Percentiles rank a stretch among this genome's conserved stretches.
phyloP scores from a whole-genome alignment of 2,888 invertebrate genomes.

The Chironomus tentans region DNA sequence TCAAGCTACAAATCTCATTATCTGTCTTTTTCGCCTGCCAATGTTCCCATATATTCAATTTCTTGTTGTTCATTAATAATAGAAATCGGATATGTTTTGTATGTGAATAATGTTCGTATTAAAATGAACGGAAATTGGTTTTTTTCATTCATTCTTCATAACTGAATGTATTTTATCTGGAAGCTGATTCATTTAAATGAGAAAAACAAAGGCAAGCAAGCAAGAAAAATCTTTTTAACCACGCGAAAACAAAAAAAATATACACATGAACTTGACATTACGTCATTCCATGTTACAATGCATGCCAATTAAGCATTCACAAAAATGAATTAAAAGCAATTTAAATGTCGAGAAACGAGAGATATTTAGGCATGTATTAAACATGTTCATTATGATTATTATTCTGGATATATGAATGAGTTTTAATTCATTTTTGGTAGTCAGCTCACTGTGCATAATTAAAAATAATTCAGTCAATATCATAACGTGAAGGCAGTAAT shows the following conservation, averaged over 20 bases:
- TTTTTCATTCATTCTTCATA: neutral
- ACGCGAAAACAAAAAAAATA: no score
- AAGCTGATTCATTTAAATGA: neutral
- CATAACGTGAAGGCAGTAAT: neutral
- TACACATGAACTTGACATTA: neutral
- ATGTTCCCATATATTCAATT: no score
- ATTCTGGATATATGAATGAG: neutral
- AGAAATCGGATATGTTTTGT: constrained; percentile 18
- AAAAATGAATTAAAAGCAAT: neutral
- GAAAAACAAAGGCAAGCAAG: no score
- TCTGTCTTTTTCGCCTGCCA: no score
- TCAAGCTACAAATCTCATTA: no score
- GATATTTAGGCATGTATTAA: no score
- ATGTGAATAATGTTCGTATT: neutral
- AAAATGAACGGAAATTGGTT: constrained; percentile 18
- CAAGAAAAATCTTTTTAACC: no score
- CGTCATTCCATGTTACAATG: neutral
- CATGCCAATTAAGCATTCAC: neutral
- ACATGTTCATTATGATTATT: no score
- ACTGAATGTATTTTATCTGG: neutral
- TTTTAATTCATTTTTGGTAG: neutral
- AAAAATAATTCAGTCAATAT: neutral
- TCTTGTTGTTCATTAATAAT: neutral
- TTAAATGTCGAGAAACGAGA: no score
- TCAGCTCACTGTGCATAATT: neutral